phyloP scores from a whole-genome alignment of 2,888 invertebrate genomes.

The Masnerella sp. region DNA sequence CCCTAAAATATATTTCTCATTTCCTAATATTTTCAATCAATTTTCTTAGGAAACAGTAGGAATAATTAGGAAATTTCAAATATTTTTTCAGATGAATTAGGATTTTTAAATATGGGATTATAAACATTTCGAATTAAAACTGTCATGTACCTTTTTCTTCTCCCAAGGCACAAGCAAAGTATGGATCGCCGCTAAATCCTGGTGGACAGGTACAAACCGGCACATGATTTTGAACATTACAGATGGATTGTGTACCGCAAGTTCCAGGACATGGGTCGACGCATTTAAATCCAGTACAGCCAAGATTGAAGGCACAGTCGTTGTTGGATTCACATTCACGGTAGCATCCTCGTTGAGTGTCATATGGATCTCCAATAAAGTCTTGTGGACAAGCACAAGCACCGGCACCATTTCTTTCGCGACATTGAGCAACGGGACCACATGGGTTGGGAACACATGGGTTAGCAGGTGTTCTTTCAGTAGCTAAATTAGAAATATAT shows the following conservation, averaged over 20 bases:
- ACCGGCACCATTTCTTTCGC: slow-evolving; percentile 90
- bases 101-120: no score
- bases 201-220: slow-evolving; percentile 87
- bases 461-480: slow-evolving; percentile 40
- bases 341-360: slow-evolving; percentile 82
- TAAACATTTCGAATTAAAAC: no score
- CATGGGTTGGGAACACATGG: slow-evolving; percentile 80
- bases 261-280: slow-evolving; percentile 90
- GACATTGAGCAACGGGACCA: slow-evolving; percentile 90
- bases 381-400: slow-evolving; percentile 89
- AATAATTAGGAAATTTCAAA: no score
- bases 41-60: no score
- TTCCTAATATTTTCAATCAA: no score
- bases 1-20: no score
- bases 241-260: slow-evolving; percentile 89
- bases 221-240: slow-evolving; percentile 87
- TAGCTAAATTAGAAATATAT: slow-evolving; percentile 37
- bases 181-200: slow-evolving; percentile 90
- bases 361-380: slow-evolving; percentile 90
- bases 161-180: slow-evolving; percentile 79
- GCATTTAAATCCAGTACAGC: slow-evolving; percentile 90
- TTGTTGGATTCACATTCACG: slow-evolving; percentile 88
- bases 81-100: no score
- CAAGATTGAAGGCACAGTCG: slow-evolving; percentile 85
- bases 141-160: slow-evolving; percentile 62